Evolutionary conservation across 2,113 vertebrate genomes (phyloP), one percentile per base, ranked within the genome.

Genomic region (Aegotheles bennettii): DNA sequence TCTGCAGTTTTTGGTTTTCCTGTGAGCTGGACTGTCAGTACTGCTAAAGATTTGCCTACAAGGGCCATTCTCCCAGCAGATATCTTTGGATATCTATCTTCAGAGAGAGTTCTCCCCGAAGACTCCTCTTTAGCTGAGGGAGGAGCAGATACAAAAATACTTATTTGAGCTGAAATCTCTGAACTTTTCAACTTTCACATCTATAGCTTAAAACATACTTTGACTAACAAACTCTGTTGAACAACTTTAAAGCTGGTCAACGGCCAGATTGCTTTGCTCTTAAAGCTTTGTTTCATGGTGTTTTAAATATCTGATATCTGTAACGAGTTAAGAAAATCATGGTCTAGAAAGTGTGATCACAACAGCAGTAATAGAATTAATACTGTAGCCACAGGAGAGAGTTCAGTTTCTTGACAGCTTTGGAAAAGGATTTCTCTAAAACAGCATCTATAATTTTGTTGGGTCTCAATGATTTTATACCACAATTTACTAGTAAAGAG

Each of bases 401-500:
- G 71, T 73, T 92, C 36, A 5, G 16, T 78, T 89, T 84, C 82
- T 78, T 86, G 64, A 47, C 47, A 74, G 35, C 88, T 90, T 74
- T 84, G 76, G 65, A 89, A 92, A 68, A 86, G 11, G 24, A n/a
- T 86, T 87, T 87, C 60, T 84, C 5, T 87, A 51, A 93, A 94
- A 92, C 47, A 70, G 35, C 36, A 33, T 75, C 51, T 94, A 2
- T 65, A 80, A 78, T 87, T 92, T 73, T 71, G 38, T 88, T 87
- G 5, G 2, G 43, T 94, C 60, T 89, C 83, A 82, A 67, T 78
- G 56, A 69, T 68, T 92, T 92, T 84, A 59, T 77, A 56, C 45
- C 26, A 73, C 56, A 63, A 64, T 94, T 95, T 96, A 17, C 75
- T 90, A 48, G 82, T 56, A 83, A 87, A 93, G 75, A 88, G 51